Conservation (phyloP, 2,888 invertebrate genomes). For the Embidobia sp. region DNA sequence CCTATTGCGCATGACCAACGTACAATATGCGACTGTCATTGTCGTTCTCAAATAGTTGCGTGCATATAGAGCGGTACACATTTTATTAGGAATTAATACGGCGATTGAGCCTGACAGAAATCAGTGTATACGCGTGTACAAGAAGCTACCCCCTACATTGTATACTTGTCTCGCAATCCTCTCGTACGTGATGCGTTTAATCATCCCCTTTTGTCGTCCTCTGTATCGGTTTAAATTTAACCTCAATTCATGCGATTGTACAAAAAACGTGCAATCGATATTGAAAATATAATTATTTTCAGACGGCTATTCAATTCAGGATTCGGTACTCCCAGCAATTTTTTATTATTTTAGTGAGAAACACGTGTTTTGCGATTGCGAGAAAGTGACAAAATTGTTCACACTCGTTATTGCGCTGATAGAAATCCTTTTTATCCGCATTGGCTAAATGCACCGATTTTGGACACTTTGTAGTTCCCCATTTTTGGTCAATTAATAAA, state of each 20-base stretch:
- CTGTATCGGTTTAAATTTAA: slow-evolving; percentile 48
- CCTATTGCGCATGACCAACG: slow-evolving; percentile 67
- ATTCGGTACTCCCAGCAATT: too few species aligned
- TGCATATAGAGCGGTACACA: slow-evolving; percentile 46
- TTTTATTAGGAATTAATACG: slow-evolving; percentile 68
- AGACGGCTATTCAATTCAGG: too few species aligned
- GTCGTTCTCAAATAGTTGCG: slow-evolving; percentile 57
- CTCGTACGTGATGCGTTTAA: slow-evolving; percentile 62
- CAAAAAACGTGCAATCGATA: not conserved
- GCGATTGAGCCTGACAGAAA: slow-evolving; percentile 64
- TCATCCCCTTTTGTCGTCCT: slow-evolving; percentile 36
- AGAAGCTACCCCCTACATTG: slow-evolving; percentile 52
- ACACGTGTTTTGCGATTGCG: too few species aligned
- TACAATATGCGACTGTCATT: slow-evolving; percentile 65
- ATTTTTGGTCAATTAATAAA: too few species aligned
- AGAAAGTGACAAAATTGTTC: too few species aligned
- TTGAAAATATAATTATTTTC: too few species aligned
- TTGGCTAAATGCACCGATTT: too few species aligned
- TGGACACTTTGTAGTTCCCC: too few species aligned
- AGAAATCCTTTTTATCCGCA: too few species aligned
- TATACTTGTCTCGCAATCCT: slow-evolving; percentile 48
- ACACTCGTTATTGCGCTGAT: too few species aligned
- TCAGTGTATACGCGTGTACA: slow-evolving; percentile 51
- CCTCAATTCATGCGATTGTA: slow-evolving; percentile 12
- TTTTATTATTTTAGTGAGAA: too few species aligned